phyloP scores from a whole-genome alignment of 2,797 vertebrate genomes.

The Triplophysa yarkandensis region DNA sequence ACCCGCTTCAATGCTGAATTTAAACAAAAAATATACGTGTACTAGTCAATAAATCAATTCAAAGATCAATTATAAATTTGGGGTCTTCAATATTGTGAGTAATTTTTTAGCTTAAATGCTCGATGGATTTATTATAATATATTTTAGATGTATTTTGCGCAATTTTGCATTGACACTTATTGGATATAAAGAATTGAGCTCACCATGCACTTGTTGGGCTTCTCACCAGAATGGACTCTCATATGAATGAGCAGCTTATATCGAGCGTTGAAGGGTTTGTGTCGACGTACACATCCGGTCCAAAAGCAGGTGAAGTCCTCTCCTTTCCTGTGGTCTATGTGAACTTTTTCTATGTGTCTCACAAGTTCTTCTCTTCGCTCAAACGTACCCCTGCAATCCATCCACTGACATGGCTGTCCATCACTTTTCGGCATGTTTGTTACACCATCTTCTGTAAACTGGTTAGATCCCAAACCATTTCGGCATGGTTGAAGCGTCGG shows the following conservation, averaged over 20 bases:
- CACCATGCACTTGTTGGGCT: constrained; percentile 98
- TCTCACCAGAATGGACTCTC: constrained; percentile 96
- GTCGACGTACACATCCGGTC: constrained; percentile 88
- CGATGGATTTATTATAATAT: too few relatives aligned
- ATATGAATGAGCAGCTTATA: constrained; percentile 98
- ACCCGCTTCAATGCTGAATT: neutral
- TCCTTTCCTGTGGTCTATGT: constrained; percentile 94
- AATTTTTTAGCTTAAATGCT: too few relatives aligned
- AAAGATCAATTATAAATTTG: too few relatives aligned
- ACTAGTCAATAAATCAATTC: too few relatives aligned
- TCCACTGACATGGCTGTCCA: constrained; percentile 87
- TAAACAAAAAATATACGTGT: too few relatives aligned
- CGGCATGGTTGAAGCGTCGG: constrained; percentile 60
- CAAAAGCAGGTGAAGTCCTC: constrained; percentile 98
- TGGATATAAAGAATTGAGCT: constrained; percentile 65
- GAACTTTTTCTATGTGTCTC: constrained; percentile 95
- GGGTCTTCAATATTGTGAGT: too few relatives aligned
- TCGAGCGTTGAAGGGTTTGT: constrained; percentile 95
- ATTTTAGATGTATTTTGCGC: neutral
- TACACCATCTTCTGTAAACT: constrained; percentile 56
- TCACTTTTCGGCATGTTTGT: constrained; percentile 62
- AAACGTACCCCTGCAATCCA: constrained; percentile 88
- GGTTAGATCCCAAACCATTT: constrained; percentile 13
- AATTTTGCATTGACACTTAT: neutral
- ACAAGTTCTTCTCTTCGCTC: constrained; percentile 93